Conservation (phyloP, 1,140 invertebrate genomes). For the Drosophila parvula region DNA sequence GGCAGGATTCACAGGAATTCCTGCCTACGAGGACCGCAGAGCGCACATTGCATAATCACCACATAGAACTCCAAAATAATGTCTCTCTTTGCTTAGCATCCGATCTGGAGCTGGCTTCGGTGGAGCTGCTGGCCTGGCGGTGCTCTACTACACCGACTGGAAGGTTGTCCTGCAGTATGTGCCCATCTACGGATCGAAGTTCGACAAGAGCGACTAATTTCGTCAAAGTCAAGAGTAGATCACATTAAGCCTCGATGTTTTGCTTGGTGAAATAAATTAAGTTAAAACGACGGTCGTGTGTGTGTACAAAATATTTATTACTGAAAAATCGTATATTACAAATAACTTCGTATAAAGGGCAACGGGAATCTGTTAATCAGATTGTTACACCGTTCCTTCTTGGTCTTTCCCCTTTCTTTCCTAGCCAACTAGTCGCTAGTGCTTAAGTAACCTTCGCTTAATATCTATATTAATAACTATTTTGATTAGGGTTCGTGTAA, state of each 20-base stretch:
- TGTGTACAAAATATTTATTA: slow-evolving; percentile 38
- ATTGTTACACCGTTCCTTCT: slow-evolving; percentile 25
- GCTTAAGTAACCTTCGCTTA: slow-evolving; percentile 57
- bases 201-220: slow-evolving; percentile 85
- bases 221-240: not conserved
- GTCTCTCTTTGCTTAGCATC: slow-evolving; percentile 84
- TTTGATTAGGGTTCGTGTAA: slow-evolving; percentile 68
- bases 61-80: slow-evolving; percentile 8
- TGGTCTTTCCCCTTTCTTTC: slow-evolving; percentile 10
- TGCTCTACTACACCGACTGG: slow-evolving; percentile 92
- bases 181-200: slow-evolving; percentile 91
- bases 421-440: slow-evolving; percentile 47
- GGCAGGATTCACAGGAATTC: not conserved
- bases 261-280: slow-evolving; percentile 65
- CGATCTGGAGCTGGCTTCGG: slow-evolving; percentile 87
- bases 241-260: slow-evolving; percentile 56
- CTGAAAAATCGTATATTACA: slow-evolving; percentile 49
- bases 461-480: slow-evolving; percentile 21
- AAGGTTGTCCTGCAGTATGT: slow-evolving; percentile 88
- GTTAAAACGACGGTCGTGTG: slow-evolving; percentile 33
- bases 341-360: slow-evolving; percentile 39
- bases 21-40: not conserved
- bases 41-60: slow-evolving; percentile 64
- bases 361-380: slow-evolving; percentile 24
- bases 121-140: slow-evolving; percentile 85